Evolutionary conservation across 2,888 invertebrate genomes (phyloP).

Genomic region (Drosophila meridionalis): DNA sequence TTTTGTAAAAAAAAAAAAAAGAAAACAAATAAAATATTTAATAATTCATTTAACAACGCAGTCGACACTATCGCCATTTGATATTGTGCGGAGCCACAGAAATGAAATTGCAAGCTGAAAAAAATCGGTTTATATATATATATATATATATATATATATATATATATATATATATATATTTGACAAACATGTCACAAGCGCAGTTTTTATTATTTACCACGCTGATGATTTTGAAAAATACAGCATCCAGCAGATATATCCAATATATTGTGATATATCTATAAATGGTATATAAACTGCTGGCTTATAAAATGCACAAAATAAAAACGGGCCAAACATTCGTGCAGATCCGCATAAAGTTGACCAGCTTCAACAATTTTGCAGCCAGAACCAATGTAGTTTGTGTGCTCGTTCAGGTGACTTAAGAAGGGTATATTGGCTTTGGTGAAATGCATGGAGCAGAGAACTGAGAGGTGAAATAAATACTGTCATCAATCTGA

Average conservation of each 20-base stretch:
- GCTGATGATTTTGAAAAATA: constrained; percentile 29
- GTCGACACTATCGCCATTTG: constrained; percentile 29
- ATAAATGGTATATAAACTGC: constrained; percentile 17
- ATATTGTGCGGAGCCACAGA: constrained; percentile 1
- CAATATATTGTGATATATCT: neutral
- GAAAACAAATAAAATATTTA: constrained; percentile 20
- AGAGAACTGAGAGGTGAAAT: neutral
- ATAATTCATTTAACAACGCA: constrained; percentile 28
- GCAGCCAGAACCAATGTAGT: constrained; percentile 11
- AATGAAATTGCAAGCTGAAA: constrained; percentile 1
- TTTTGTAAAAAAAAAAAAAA: constrained; percentile 3
- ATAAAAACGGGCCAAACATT: constrained; percentile 12
- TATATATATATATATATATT: constrained; percentile 15
- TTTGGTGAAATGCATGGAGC: neutral
- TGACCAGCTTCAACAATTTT: constrained; percentile 46
- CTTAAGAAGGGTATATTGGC: neutral
- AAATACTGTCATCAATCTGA: neutral
- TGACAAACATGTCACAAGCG: constrained; percentile 24
- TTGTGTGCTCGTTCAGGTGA: neutral
- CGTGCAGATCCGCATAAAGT: constrained; percentile 29
- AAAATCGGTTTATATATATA: neutral
- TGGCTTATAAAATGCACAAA: constrained; percentile 27
- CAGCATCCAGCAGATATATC: constrained; percentile 1
- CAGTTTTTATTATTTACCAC: constrained; percentile 45
- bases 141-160: constrained; percentile 18